Percentiles rank a stretch among this genome's conserved stretches.
phyloP scores from a whole-genome alignment of 2,113 vertebrate genomes.

The Erinaceus europaeus region DNA sequence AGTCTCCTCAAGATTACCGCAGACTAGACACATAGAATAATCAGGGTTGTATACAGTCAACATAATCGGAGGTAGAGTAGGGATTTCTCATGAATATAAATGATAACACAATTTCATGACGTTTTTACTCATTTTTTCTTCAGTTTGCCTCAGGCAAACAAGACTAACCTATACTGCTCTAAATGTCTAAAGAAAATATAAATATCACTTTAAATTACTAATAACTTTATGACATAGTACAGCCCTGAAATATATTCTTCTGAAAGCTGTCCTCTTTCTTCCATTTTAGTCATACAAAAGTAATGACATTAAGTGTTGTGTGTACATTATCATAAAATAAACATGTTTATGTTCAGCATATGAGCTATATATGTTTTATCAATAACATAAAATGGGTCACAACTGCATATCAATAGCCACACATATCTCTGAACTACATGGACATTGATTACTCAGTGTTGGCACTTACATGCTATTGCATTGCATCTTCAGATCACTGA shows the following conservation, averaged over 20 bases:
- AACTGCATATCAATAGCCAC: rapidly evolving
- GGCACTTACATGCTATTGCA: neutral
- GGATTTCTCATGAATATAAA: neutral
- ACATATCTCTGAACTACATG: neutral
- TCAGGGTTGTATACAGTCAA: no score
- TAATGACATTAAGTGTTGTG: rapidly evolving
- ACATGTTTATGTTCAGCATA: no score
- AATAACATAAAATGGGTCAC: no score
- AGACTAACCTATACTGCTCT: rapidly evolving
- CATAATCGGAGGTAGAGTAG: no score
- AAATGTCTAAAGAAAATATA: neutral
- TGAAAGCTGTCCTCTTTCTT: neutral
- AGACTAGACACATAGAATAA: neutral
- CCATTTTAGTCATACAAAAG: no score
- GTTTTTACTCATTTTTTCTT: neutral
- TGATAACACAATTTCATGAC: rapidly evolving
- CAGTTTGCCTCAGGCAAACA: neutral
- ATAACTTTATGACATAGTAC: neutral
- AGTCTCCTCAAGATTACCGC: neutral
- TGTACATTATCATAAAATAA: no score
- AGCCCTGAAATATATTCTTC: neutral
- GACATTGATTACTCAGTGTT: neutral
- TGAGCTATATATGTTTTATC: no score
- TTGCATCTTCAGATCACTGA: neutral
- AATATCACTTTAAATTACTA: neutral